phyloP scores from a whole-genome alignment of 2,888 invertebrate genomes.

The Lacanobia oleracea region DNA sequence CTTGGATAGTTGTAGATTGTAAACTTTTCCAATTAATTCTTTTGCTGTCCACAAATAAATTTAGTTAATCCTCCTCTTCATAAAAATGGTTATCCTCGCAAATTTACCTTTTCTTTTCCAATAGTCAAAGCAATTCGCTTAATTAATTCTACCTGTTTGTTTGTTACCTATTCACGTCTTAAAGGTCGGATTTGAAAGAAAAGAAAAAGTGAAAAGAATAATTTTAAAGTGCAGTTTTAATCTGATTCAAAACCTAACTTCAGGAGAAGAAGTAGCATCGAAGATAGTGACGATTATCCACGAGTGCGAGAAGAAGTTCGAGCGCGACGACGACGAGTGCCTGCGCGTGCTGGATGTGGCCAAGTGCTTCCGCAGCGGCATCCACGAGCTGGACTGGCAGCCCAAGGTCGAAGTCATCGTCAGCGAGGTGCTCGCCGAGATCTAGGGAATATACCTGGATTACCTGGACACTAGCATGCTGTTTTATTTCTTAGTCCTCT shows the following conservation, averaged over 20 bases:
- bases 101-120: too few relatives aligned
- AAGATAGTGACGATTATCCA: conserved; percentile 75
- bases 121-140: too few relatives aligned
- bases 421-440: conserved; percentile 78
- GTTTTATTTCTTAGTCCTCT: conserved; percentile 16
- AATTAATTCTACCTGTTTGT: too few relatives aligned
- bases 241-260: not conserved
- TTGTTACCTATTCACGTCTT: too few relatives aligned
- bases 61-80: too few relatives aligned
- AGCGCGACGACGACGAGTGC: conserved; percentile 73
- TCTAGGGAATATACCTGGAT: conserved; percentile 58
- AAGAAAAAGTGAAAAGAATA: too few relatives aligned
- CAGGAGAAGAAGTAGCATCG: conserved; percentile 74
- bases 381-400: conserved; percentile 79
- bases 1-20: not conserved
- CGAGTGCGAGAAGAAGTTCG: conserved; percentile 74
- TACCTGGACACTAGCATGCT: not conserved
- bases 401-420: conserved; percentile 78
- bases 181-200: too few relatives aligned
- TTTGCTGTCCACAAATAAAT: not conserved
- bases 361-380: conserved; percentile 79
- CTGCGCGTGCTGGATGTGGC: conserved; percentile 77
- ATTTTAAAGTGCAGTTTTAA: not conserved
- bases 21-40: not conserved
- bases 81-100: too few relatives aligned